These are phyloP conservation scores for Capitella teleta DNA, from an alignment of 1,140 invertebrate genomes.

Conservation along the genomic window DNA sequence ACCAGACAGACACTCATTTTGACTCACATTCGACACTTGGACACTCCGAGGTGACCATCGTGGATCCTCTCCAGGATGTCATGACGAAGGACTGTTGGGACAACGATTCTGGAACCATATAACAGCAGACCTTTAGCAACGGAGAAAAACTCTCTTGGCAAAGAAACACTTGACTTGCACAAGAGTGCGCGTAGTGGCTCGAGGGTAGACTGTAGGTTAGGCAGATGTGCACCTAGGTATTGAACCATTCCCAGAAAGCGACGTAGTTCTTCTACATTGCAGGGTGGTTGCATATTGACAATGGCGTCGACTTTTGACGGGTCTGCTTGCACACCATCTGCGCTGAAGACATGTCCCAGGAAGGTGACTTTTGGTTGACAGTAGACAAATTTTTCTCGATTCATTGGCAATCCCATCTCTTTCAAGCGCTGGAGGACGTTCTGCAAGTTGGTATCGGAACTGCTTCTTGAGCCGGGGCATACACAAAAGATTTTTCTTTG, in stretches of 20 bases:
- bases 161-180: background rate
- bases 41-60: background rate
- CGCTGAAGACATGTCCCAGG: background rate
- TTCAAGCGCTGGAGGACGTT: no score
- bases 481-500: no score
- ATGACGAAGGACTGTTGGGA: background rate
- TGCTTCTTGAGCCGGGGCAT: no score
- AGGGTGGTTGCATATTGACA: background rate
- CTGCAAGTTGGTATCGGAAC: no score
- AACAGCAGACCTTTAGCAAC: background rate
- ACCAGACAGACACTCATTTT: background rate
- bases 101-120: background rate
- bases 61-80: background rate
- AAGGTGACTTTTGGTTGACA: no score
- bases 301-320: background rate
- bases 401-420: no score
- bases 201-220: background rate
- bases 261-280: background rate
- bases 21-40: background rate
- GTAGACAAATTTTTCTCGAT: no score
- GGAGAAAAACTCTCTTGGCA: background rate
- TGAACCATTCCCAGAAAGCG: background rate
- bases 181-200: background rate
- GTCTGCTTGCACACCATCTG: background rate
- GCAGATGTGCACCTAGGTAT: background rate